Evolutionary conservation across 1,140 invertebrate species (phyloP).

Genomic region (Lasioglossum albipes): DNA sequence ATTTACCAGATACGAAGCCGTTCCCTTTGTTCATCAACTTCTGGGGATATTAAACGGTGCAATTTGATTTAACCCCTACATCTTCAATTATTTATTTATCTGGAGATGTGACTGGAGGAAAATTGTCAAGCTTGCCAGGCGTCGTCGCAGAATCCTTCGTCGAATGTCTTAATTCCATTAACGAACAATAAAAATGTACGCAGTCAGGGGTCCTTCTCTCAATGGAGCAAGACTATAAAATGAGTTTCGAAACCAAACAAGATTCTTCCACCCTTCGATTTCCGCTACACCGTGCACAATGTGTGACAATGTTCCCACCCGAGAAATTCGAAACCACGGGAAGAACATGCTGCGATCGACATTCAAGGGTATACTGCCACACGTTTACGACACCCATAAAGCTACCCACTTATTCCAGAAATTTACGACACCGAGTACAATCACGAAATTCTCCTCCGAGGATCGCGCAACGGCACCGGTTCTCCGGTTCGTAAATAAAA

Average conservation of each 20-base stretch:
- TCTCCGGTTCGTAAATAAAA: background rate
- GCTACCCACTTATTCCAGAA: constrained; percentile 5
- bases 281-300: background rate
- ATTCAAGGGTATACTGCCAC: background rate
- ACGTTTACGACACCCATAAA: background rate
- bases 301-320: background rate
- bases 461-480: background rate
- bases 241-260: background rate
- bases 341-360: background rate
- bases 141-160: too few species aligned
- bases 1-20: background rate
- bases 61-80: too few species aligned
- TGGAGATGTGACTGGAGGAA: too few species aligned
- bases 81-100: too few species aligned
- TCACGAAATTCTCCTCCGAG: background rate
- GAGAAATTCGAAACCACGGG: background rate
- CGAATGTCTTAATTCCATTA: background rate
- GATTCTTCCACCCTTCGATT: background rate
- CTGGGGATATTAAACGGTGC: too few species aligned
- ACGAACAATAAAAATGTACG: background rate
- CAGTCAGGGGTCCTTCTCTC: background rate
- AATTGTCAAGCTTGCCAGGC: too few species aligned
- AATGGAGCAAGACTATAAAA: background rate
- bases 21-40: too few species aligned
- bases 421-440: background rate